Evolutionary conservation across 2,797 vertebrate species (phyloP).

Genomic region (Chrosomus eos): DNA sequence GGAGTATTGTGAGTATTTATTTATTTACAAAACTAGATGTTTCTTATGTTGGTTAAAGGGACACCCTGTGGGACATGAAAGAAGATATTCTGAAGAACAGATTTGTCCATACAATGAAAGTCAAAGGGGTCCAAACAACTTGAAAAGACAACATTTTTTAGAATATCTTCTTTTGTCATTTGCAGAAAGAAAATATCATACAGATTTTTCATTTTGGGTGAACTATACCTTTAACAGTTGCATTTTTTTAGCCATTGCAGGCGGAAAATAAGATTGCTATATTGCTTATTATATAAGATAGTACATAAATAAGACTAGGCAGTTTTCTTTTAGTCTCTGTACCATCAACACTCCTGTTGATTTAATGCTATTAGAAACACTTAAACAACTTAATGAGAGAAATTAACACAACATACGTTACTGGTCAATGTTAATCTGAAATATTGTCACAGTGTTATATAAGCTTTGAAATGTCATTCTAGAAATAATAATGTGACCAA

Average conservation of each 20-base stretch:
- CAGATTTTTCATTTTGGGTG: background rate
- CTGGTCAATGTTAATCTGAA: background rate
- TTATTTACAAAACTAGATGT: background rate
- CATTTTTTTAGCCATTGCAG: background rate
- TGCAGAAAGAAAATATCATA: background rate
- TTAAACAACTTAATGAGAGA: background rate
- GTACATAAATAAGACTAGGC: background rate
- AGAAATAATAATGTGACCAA: background rate
- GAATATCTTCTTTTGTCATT: background rate
- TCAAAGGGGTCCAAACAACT: background rate
- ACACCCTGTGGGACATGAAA: background rate
- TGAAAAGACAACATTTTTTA: background rate
- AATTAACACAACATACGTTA: background rate
- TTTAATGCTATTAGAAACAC: background rate
- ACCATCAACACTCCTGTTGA: background rate
- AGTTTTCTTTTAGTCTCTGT: background rate
- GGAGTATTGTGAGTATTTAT: background rate
- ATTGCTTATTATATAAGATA: background rate
- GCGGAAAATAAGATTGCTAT: background rate
- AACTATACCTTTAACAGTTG: background rate
- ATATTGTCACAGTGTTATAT: background rate
- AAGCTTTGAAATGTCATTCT: background rate
- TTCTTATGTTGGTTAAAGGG: background rate
- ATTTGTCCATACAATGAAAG: background rate
- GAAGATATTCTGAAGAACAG: background rate